Conservation (phyloP, 1,140 invertebrate species). For the Aporrectodea caliginosa region DNA sequence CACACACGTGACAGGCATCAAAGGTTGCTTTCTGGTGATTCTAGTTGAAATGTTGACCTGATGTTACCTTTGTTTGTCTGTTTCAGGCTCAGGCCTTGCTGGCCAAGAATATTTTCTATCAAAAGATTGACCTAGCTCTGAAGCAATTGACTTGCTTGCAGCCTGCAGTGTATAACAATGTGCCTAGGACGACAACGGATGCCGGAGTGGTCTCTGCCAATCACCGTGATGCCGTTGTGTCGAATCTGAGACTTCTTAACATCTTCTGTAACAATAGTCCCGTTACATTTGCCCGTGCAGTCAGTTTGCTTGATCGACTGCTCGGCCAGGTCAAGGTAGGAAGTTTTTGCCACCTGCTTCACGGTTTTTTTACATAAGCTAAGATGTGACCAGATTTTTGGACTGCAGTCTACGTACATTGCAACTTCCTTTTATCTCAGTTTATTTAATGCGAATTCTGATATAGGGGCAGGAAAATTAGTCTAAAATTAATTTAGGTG, state of each 20-base stretch:
- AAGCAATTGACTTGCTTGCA: slow-evolving; percentile 8
- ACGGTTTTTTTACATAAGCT: too few species aligned
- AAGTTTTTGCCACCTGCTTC: too few species aligned
- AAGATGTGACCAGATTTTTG: too few species aligned
- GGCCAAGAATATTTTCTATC: slow-evolving; percentile 23
- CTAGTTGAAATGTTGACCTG: too few species aligned
- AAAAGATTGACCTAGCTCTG: slow-evolving; percentile 23
- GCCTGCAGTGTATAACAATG: slow-evolving; percentile 25
- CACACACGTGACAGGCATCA: too few species aligned
- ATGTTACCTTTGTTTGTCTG: background rate
- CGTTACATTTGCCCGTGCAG: slow-evolving; percentile 32
- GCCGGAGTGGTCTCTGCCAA: slow-evolving; percentile 17
- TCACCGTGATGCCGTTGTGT: slow-evolving; percentile 30
- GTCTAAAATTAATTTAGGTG: too few species aligned
- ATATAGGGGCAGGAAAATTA: too few species aligned
- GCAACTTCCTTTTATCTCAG: too few species aligned
- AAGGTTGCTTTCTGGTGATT: too few species aligned
- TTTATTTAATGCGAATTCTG: too few species aligned
- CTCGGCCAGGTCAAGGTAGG: slow-evolving; percentile 36
- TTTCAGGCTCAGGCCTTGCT: slow-evolving; percentile 27
- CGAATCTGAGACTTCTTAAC: slow-evolving; percentile 30
- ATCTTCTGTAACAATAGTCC: slow-evolving; percentile 34
- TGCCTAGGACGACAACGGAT: slow-evolving; percentile 18
- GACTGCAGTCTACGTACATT: too few species aligned
- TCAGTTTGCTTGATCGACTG: slow-evolving; percentile 34